phyloP scores from a whole-genome alignment of 2,113 vertebrate genomes.

The Rafetus swinhoei region DNA sequence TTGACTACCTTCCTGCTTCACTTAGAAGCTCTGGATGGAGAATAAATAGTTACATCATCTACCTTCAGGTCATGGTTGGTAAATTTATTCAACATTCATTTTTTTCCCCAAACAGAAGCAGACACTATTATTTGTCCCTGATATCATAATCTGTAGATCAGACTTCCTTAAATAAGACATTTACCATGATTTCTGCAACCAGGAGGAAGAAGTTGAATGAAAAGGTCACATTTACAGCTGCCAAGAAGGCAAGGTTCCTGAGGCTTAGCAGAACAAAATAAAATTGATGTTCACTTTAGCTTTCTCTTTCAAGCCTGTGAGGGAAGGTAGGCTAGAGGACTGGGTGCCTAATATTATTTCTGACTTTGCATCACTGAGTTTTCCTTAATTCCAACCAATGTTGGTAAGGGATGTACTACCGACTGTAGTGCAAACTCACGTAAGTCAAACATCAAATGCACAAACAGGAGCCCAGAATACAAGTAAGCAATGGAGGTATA shows the following conservation, averaged over 20 bases:
- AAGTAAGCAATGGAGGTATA: slow-evolving; percentile 30
- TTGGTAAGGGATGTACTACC: not conserved
- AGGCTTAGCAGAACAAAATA: not conserved
- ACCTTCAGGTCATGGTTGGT: not conserved
- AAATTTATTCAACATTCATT: slow-evolving; percentile 43
- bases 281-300: rapidly evolving
- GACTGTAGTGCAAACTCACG: not conserved
- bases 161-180: slow-evolving; percentile 27
- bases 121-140: slow-evolving; percentile 35
- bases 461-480: not conserved
- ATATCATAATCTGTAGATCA: slow-evolving; percentile 47
- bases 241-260: slow-evolving; percentile 60
- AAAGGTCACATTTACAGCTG: slow-evolving; percentile 51
- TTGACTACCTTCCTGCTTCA: slow-evolving; percentile 33
- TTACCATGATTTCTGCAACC: slow-evolving; percentile 44
- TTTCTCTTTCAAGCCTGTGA: rapidly evolving
- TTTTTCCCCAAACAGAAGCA: slow-evolving; percentile 40
- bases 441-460: not conserved
- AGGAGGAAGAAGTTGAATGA: not conserved
- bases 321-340: rapidly evolving
- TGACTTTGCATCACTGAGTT: not conserved
- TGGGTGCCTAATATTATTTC: rapidly evolving
- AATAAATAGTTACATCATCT: not conserved
- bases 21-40: not conserved
- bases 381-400: not conserved